Evolutionary conservation across 1,140 invertebrate species (phyloP), one percentile per base, ranked within the genome.

Genomic region (Sminthurides bifidus): DNA sequence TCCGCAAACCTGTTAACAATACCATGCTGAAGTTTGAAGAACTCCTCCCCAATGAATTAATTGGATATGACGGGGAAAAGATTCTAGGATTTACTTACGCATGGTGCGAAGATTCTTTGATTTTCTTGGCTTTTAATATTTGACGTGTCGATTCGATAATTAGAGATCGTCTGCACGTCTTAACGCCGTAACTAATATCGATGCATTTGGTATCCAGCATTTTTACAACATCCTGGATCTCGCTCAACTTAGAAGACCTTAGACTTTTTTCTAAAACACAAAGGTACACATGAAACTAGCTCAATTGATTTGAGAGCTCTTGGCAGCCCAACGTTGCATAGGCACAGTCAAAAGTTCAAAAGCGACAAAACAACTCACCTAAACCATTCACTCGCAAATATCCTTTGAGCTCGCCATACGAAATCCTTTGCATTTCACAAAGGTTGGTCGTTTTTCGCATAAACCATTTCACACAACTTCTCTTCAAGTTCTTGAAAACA

Each of bases 341-440:
- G n/a, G n/a, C n/a, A n/a, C n/a, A n/a, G n/a, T n/a, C n/a, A n/a
- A n/a, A n/a, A n/a, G n/a, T n/a, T n/a, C n/a, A n/a, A n/a, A n/a
- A n/a, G n/a, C n/a, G n/a, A n/a, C n/a, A n/a, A 50, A 33, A 51
- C 29, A 38, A 85, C 41, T 73, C 74, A 75, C 92, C 89, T 14
- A 92, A 80, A 57, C 75, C 78, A 41, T 79, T 72, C 0, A 81
- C 79, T 58, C 89, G 75, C 23, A 74, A 69, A 45, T 83, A 81
- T 3, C 90, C 89, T 17, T 74, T 70, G 21, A 75, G 74, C 61
- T 87, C 80, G 6, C 84, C 85, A 70, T 92, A 94, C 68, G 88
- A 92, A 54, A 94, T 87, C 65, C 92, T 76, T 70, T 95, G 88
- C 2, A 95, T 71, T 72, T 95, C 90, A 71, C 88, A 93, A 60